Percentiles rank a stretch among this genome's conserved stretches.
phyloP scores from a whole-genome alignment of 2,113 vertebrate species.

The Psilopsiagon aurifrons region DNA sequence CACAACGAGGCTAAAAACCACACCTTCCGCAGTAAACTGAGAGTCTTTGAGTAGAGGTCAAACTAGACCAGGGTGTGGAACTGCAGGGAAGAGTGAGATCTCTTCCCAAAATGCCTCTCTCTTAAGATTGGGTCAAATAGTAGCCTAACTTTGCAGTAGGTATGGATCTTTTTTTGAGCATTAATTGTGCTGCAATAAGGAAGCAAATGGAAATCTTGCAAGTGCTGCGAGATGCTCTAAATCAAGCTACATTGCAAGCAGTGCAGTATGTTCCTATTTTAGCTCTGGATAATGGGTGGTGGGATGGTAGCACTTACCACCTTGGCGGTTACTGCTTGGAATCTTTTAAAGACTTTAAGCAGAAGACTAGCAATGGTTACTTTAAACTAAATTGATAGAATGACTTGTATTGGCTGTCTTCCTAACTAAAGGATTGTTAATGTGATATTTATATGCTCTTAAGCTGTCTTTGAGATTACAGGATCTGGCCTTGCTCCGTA shows the following conservation, averaged over 20 bases:
- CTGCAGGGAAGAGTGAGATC: neutral
- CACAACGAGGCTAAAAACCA: constrained; percentile 61
- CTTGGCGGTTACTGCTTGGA: constrained; percentile 66
- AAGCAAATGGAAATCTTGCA: constrained; percentile 38
- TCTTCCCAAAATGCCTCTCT: constrained; percentile 21
- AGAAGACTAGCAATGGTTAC: constrained; percentile 71
- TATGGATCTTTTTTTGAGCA: constrained; percentile 35
- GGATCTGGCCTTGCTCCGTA: constrained; percentile 67
- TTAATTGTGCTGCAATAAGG: constrained; percentile 57
- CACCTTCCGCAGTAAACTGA: constrained; percentile 41
- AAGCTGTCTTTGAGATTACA: constrained; percentile 66
- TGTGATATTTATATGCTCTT: constrained; percentile 74
- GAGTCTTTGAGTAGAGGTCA: constrained; percentile 6
- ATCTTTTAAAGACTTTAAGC: constrained; percentile 68
- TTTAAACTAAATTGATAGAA: constrained; percentile 63
- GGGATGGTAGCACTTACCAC: constrained; percentile 59
- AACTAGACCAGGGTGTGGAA: constrained; percentile 22
- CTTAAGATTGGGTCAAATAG: constrained; percentile 18
- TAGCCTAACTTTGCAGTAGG: constrained; percentile 11
- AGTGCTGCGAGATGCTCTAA: constrained; percentile 24
- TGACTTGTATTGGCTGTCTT: constrained; percentile 77
- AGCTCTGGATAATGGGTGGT: constrained; percentile 50
- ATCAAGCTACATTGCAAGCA: constrained; percentile 64
- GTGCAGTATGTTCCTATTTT: constrained; percentile 59
- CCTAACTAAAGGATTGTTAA: constrained; percentile 78